Conservation (phyloP, 1,140 invertebrate species). For the Cotesia vestalis region DNA sequence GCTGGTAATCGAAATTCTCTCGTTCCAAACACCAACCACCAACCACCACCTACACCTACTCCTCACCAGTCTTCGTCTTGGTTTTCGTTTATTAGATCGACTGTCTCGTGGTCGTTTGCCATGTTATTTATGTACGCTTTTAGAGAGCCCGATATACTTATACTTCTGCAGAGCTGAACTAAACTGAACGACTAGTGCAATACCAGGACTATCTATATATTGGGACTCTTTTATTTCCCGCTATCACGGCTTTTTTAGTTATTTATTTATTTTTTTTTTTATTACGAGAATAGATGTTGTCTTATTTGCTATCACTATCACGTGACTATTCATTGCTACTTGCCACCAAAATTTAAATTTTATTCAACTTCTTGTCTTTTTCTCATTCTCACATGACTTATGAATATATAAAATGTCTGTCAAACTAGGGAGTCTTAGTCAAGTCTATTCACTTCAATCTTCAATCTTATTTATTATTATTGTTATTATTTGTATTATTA, state of each 20-base stretch:
- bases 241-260: constrained; percentile 35
- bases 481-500: too few species aligned
- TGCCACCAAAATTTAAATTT: background rate
- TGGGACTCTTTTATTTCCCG: constrained; percentile 32
- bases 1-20: constrained; percentile 45
- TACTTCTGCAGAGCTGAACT: background rate
- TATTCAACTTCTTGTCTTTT: too few species aligned
- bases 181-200: too few species aligned
- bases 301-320: constrained; percentile 1
- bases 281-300: background rate
- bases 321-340: background rate
- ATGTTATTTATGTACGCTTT: constrained; percentile 38
- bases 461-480: too few species aligned
- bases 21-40: constrained; percentile 7
- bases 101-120: constrained; percentile 39
- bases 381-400: too few species aligned
- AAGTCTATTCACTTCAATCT: too few species aligned
- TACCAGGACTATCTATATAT: background rate
- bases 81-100: constrained; percentile 42
- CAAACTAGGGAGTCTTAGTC: too few species aligned
- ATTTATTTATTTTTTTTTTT: constrained; percentile 1
- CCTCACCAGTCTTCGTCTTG: background rate
- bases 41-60: too few species aligned
- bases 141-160: constrained; percentile 24
- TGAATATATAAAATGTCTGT: too few species aligned